These are phyloP conservation scores for Pterocles orientalis DNA, from an alignment of 2,113 vertebrate genomes.

Conservation along the genomic window DNA sequence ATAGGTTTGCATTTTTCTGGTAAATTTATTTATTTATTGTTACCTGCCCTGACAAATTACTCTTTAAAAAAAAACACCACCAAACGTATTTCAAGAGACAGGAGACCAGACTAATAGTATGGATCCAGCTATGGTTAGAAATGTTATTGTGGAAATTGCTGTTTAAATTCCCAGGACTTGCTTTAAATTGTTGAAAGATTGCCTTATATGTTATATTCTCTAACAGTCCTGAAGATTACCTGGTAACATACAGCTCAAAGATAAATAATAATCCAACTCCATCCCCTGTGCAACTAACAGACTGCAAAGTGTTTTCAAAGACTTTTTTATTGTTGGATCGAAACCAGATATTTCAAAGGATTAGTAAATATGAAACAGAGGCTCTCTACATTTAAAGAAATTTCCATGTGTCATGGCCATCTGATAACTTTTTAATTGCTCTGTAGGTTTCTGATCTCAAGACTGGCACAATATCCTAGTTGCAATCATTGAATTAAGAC, in stretches of 20 bases:
- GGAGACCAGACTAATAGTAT: neutral
- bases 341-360: neutral
- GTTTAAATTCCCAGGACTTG: neutral
- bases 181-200: neutral
- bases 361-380: neutral
- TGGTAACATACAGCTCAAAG: neutral
- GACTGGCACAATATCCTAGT: neutral
- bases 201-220: neutral
- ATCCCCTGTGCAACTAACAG: neutral
- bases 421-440: conserved; percentile 32
- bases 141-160: neutral
- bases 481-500: neutral
- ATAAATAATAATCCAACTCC: neutral
- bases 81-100: neutral
- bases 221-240: neutral
- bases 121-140: neutral
- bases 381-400: neutral
- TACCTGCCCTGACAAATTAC: neutral
- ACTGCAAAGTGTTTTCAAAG: neutral
- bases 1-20: neutral
- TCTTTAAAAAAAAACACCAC: neutral
- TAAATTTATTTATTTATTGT: neutral
- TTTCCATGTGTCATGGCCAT: neutral
- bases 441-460: conserved; percentile 7
- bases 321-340: neutral